Conservation (phyloP, 2,113 vertebrate species). For the Egretta garzetta region DNA sequence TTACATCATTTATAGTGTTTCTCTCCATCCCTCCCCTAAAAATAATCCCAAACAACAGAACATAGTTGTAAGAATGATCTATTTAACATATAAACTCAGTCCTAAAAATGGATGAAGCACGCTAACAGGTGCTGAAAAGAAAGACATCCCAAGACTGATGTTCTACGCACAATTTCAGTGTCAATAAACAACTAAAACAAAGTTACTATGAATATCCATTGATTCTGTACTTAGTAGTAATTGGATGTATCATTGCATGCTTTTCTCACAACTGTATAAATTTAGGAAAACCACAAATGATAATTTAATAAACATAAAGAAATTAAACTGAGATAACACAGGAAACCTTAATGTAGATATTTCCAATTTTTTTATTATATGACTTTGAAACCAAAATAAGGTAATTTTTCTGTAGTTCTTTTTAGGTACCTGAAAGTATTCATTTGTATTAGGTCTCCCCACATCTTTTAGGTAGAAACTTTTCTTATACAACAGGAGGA, state of each 20-base stretch:
- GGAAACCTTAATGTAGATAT: neutral
- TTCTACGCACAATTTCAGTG: neutral
- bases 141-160: neutral
- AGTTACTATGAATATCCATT: neutral
- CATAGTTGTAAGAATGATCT: neutral
- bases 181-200: neutral
- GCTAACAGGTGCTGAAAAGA: neutral
- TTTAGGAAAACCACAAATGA: neutral
- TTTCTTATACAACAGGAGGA: neutral
- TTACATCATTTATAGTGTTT: neutral
- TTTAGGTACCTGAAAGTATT: neutral
- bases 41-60: neutral
- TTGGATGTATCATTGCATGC: neutral
- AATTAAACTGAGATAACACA: neutral
- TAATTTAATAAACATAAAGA: neutral
- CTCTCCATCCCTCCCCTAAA: neutral
- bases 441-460: neutral
- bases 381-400: neutral
- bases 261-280: neutral
- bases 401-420: neutral
- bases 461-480: neutral
- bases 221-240: neutral
- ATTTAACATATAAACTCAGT: neutral
- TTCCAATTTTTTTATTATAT: neutral
- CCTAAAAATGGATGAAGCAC: neutral